These are phyloP conservation scores for Merops nubicus DNA, from an alignment of 2,113 vertebrate genomes.

Conservation along the genomic window DNA sequence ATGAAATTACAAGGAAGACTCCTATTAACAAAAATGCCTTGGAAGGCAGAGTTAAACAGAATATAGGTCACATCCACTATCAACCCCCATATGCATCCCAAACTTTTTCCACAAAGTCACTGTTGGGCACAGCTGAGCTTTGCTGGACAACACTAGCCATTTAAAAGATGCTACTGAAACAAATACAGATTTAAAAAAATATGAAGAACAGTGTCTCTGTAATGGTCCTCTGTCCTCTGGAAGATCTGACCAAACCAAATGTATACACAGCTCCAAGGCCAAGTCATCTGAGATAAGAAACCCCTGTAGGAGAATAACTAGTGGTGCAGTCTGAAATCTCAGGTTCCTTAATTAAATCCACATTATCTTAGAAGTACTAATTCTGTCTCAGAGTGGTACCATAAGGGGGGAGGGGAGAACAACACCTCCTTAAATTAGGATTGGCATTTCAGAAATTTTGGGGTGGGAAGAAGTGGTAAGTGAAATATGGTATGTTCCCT, in stretches of 20 bases:
- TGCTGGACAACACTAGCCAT: not conserved
- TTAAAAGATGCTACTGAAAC: not conserved
- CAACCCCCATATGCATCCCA: not conserved
- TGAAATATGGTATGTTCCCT: not conserved
- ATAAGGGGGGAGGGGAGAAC: not conserved
- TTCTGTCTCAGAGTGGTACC: not conserved
- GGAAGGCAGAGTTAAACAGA: not conserved
- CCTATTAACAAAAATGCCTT: not conserved
- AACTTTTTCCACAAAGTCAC: not conserved
- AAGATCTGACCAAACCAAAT: not conserved
- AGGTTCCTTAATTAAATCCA: not conserved
- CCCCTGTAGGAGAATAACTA: not conserved
- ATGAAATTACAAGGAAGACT: not conserved
- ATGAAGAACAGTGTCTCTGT: not conserved
- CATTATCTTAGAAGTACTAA: not conserved
- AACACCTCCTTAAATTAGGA: not conserved
- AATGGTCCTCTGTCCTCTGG: fast-evolving
- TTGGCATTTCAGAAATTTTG: not conserved
- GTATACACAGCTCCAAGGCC: not conserved
- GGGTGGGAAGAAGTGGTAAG: not conserved
- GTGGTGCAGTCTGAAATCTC: not conserved
- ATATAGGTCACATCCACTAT: not conserved
- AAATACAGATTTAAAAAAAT: not conserved
- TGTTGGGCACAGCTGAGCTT: not conserved
- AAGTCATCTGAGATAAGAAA: not conserved